A percentile compares a stretch with the other conserved stretches of the same genome.
phyloP scores from a whole-genome alignment of 2,797 vertebrate genomes.

The Hozukius guyotensis region DNA sequence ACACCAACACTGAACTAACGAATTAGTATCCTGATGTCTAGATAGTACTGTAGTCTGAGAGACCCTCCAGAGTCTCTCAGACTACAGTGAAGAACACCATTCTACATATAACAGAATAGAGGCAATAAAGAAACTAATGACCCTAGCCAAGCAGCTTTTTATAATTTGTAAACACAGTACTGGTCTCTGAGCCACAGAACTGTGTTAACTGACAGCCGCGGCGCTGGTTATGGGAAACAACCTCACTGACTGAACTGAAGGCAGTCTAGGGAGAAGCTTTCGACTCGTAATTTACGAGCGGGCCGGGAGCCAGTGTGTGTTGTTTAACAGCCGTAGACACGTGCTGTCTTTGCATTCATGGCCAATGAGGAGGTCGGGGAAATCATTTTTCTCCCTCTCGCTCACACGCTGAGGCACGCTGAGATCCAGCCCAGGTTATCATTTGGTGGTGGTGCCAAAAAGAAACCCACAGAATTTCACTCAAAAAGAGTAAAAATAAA shows the following conservation, averaged over 20 bases:
- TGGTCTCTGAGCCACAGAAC: conserved; percentile 32
- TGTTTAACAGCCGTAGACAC: conserved; percentile 65
- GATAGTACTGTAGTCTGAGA: background rate
- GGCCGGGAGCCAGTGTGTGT: conserved; percentile 57
- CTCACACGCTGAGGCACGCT: conserved; percentile 23
- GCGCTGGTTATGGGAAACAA: conserved; percentile 33
- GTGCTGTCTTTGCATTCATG: conserved; percentile 54
- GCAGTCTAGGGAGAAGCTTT: conserved; percentile 49
- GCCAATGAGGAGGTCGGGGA: conserved; percentile 60
- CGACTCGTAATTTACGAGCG: conserved; percentile 61
- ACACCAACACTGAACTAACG: background rate
- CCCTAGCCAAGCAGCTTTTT: conserved; percentile 1
- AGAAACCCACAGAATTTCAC: conserved; percentile 20
- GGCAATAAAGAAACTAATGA: conserved; percentile 35
- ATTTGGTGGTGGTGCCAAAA: conserved; percentile 22
- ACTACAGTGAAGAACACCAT: background rate
- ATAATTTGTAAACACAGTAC: conserved; percentile 30
- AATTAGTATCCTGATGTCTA: background rate
- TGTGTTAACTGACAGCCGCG: conserved; percentile 34
- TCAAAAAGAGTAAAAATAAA: conserved; percentile 36
- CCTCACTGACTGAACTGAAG: conserved; percentile 48
- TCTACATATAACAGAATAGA: conserved; percentile 1
- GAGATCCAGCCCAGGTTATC: conserved; percentile 29
- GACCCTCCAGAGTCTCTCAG: background rate
- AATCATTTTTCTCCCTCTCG: conserved; percentile 56